Evolutionary conservation across 2,797 vertebrate species (phyloP).

Genomic region (Myotis planiceps): DNA sequence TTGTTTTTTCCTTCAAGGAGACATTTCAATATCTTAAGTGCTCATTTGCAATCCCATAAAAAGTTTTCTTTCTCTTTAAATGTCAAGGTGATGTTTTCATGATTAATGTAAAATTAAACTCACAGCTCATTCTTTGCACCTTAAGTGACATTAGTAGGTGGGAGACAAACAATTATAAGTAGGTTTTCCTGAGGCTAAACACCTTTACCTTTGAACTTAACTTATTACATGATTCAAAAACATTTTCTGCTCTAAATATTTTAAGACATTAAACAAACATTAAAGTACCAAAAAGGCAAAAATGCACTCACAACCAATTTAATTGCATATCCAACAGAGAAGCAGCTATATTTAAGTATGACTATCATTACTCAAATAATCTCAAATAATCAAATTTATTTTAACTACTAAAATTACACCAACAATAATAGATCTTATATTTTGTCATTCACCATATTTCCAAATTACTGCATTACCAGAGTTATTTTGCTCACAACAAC

Average conservation of each 20-base stretch:
- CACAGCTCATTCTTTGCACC: constrained; percentile 71
- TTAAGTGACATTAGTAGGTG: constrained; percentile 70
- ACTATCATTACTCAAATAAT: constrained; percentile 17
- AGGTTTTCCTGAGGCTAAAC: neutral
- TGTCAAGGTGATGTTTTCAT: constrained; percentile 68
- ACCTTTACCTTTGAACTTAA: constrained; percentile 29
- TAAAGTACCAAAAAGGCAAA: neutral
- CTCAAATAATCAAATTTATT: constrained; percentile 32
- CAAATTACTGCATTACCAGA: neutral
- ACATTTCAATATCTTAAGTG: constrained; percentile 35
- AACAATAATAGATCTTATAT: neutral
- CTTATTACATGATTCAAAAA: constrained; percentile 1
- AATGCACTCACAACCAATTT: neutral
- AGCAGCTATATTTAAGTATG: neutral
- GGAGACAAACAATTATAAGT: constrained; percentile 70
- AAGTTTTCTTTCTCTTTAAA: constrained; percentile 72
- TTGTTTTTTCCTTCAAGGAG: neutral
- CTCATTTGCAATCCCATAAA: constrained; percentile 48
- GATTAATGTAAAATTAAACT: constrained; percentile 74
- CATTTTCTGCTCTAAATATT: constrained; percentile 28
- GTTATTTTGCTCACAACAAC: neutral
- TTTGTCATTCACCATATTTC: constrained; percentile 5
- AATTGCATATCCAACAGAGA: neutral
- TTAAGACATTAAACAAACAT: neutral
- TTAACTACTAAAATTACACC: constrained; percentile 8